Evolutionary conservation across 2,888 invertebrate genomes (phyloP), one percentile per base, ranked within the genome.

Genomic region (Parascotia fuliginaria): DNA sequence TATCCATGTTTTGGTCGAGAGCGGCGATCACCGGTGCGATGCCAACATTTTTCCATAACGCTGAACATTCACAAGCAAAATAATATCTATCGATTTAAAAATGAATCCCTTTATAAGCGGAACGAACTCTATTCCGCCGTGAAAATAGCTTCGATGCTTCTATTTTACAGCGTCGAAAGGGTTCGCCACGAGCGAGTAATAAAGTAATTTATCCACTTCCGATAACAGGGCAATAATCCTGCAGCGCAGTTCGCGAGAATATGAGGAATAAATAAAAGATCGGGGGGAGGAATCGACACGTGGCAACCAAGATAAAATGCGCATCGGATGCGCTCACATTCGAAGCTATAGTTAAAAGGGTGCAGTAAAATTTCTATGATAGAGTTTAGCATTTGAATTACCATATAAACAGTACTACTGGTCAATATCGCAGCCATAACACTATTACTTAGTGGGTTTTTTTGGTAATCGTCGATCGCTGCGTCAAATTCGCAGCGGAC

Each of bases 171-270:
- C 69, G 43, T 42, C 59, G 65, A 75, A 85, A 83, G 85, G 86
- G 86, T 81, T 83, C 74, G 70, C 45, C 66, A 75, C 70, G 72
- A 75, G 75, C 77, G 77, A 76, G 87, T 86, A 87, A 89, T 88
- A 87, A 87, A 89, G 88, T 87, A 86, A 89, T 89, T 88, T 89
- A 89, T 86, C 87, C 87, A 85, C 79, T 86, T 78, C 79, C 87
- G 89, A 89, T 89, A 89, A 85, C 83, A 79, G 83, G 67, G 76
- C 79, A 87, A 87, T 89, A 88, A 89, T 88, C 87, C 83, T 62
- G 62, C 63, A 67, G 73, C 75, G 73, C 71, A 63, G 65, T 65
- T 62, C 55, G 55, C 50, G 59, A 36, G 50, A 64, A 69, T 80
- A 81, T 83, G 75, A 78, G 72, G 75, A 76, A 77, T 81, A 82